A percentile compares a stretch with the other conserved stretches of the same genome.
phyloP scores from a whole-genome alignment of 2,888 invertebrate species.

The Cyclophora albipunctata region DNA sequence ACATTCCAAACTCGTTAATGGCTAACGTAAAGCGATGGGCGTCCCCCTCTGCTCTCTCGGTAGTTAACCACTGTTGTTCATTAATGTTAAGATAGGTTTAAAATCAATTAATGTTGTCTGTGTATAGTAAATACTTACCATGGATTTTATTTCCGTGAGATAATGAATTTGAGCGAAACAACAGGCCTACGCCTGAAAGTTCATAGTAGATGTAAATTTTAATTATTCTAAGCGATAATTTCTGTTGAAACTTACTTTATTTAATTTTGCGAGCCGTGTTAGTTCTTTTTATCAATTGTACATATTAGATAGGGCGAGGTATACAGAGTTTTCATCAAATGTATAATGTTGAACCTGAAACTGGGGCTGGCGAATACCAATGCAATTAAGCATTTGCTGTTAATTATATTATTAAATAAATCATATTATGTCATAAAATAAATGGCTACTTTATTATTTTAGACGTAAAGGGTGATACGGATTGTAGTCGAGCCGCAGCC shows the following conservation, averaged over 20 bases:
- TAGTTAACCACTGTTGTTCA: constrained; percentile 75
- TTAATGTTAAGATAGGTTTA: constrained; percentile 73
- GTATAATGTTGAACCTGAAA: constrained; percentile 60
- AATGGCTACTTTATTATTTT: constrained; percentile 38
- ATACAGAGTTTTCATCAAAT: constrained; percentile 54
- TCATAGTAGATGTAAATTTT: constrained; percentile 61
- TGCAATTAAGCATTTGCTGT: constrained; percentile 56
- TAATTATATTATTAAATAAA: constrained; percentile 34
- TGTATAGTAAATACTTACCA: constrained; percentile 60
- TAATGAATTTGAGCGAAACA: constrained; percentile 70
- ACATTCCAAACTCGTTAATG: constrained; percentile 68
- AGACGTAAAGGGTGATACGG: background rate
- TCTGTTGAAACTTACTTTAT: constrained; percentile 43
- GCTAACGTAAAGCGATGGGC: constrained; percentile 54
- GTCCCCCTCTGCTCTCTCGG: constrained; percentile 50
- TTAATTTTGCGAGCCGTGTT: constrained; percentile 65
- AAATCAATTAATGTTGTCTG: constrained; percentile 72
- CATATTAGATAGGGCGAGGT: constrained; percentile 67
- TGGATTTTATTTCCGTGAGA: constrained; percentile 63
- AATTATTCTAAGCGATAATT: constrained; percentile 27
- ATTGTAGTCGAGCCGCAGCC: constrained; percentile 1
- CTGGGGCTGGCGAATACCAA: constrained; percentile 50
- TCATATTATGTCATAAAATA: constrained; percentile 37
- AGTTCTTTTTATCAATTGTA: constrained; percentile 64
- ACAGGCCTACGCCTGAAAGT: constrained; percentile 60